These are phyloP conservation scores for Oreochromis spilurus DNA, from an alignment of 2,113 vertebrate species.

Conservation along the genomic window DNA sequence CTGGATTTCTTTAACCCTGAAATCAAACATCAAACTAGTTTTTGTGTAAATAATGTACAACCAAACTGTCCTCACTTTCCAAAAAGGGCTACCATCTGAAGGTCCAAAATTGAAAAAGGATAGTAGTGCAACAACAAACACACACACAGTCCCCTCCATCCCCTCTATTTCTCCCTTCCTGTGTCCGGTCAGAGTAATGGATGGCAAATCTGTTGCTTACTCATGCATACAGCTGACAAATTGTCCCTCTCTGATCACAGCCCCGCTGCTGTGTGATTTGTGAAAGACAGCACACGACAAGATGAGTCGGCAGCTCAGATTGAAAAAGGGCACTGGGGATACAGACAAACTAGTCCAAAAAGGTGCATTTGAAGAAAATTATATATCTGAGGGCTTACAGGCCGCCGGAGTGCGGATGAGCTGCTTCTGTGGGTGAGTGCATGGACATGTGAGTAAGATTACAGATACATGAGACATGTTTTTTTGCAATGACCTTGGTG, in stretches of 20 bases:
- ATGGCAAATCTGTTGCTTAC: slow-evolving; percentile 73
- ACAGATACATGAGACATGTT: slow-evolving; percentile 41
- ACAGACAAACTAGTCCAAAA: slow-evolving; percentile 53
- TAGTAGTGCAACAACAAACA: background rate
- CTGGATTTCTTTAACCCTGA: background rate
- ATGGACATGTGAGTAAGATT: slow-evolving; percentile 22
- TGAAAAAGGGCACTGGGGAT: slow-evolving; percentile 66
- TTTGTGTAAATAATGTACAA: background rate
- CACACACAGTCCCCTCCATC: background rate
- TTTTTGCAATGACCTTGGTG: slow-evolving; percentile 63
- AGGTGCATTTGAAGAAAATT: slow-evolving; percentile 73
- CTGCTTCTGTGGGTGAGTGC: background rate
- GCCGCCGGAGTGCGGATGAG: slow-evolving; percentile 27
- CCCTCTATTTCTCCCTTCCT: background rate
- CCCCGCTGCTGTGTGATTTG: slow-evolving; percentile 61
- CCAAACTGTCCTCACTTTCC: background rate
- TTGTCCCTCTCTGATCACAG: slow-evolving; percentile 67
- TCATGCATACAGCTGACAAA: slow-evolving; percentile 76
- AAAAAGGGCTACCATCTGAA: background rate
- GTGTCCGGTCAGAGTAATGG: slow-evolving; percentile 72
- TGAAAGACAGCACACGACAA: slow-evolving; percentile 58
- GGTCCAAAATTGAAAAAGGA: slow-evolving; percentile 1
- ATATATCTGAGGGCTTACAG: slow-evolving; percentile 59
- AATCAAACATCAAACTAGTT: background rate
- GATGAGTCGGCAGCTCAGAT: slow-evolving; percentile 57